These are phyloP conservation scores for Drosophila yooni DNA, from an alignment of 2,888 invertebrate species.

Conservation along the genomic window DNA sequence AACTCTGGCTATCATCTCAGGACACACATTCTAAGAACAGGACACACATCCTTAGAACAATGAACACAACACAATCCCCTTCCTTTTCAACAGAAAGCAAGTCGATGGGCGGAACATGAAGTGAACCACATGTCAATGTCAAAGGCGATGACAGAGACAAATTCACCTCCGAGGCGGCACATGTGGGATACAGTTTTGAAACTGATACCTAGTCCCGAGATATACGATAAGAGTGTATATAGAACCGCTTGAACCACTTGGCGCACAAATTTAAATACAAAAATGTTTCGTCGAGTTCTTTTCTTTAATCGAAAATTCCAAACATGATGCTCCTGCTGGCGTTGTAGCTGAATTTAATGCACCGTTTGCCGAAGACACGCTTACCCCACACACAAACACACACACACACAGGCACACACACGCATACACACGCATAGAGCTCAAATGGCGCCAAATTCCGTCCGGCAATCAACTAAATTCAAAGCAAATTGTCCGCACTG, in stretches of 20 bases:
- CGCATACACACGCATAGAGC: neutral
- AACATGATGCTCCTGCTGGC: slow-evolving; percentile 21
- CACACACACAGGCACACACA: neutral
- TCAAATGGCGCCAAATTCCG: slow-evolving; percentile 76
- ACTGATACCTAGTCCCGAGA: slow-evolving; percentile 36
- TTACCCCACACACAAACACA: slow-evolving; percentile 5
- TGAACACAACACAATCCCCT: slow-evolving; percentile 18
- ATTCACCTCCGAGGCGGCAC: slow-evolving; percentile 46
- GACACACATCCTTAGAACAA: slow-evolving; percentile 36
- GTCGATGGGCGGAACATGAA: slow-evolving; percentile 34
- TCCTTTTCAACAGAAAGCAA: neutral
- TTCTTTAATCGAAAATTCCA: slow-evolving; percentile 67
- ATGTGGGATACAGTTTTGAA: slow-evolving; percentile 9
- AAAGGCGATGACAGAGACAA: slow-evolving; percentile 76
- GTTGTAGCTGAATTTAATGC: slow-evolving; percentile 58
- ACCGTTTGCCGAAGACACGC: slow-evolving; percentile 31
- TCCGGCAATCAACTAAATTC: slow-evolving; percentile 79
- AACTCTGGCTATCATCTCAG: slow-evolving; percentile 30
- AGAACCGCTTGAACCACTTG: slow-evolving; percentile 22
- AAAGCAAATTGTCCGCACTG: slow-evolving; percentile 79
- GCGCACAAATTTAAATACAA: slow-evolving; percentile 62
- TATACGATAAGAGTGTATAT: slow-evolving; percentile 19
- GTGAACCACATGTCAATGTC: slow-evolving; percentile 77
- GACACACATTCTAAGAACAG: slow-evolving; percentile 36
- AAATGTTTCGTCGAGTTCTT: slow-evolving; percentile 38